phyloP scores from a whole-genome alignment of 1,140 invertebrate genomes.

The Saccostrea glomerata region DNA sequence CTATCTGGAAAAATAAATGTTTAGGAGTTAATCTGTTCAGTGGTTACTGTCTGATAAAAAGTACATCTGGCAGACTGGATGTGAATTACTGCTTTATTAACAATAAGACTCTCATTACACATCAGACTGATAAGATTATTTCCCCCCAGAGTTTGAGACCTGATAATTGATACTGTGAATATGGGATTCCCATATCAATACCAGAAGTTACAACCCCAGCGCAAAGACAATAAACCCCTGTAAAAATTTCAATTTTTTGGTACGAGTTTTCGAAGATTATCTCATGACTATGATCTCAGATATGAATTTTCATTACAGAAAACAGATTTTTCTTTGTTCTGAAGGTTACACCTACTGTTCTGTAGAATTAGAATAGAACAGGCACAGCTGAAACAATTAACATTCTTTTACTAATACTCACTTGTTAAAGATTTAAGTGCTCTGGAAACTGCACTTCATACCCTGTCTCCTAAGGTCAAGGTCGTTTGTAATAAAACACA shows the following conservation, averaged over 20 bases:
- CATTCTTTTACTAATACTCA: background rate
- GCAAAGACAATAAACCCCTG: background rate
- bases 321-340: background rate
- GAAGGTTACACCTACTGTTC: background rate
- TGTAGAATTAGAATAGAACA: background rate
- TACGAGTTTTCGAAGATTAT: background rate
- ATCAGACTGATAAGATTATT: background rate
- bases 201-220: background rate
- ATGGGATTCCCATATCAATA: background rate
- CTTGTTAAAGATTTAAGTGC: background rate
- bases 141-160: background rate
- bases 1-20: no score
- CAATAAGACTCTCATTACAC: background rate
- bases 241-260: background rate
- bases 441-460: background rate
- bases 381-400: slow-evolving; percentile 24
- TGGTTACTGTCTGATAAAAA: background rate
- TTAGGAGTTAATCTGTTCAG: no score
- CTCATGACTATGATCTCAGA: background rate
- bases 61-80: background rate
- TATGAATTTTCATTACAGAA: background rate
- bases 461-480: slow-evolving; percentile 1
- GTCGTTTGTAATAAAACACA: background rate
- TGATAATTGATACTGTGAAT: background rate
- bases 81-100: background rate